phyloP scores from a whole-genome alignment of 1,140 invertebrate genomes.

The Drosophila bocqueti region DNA sequence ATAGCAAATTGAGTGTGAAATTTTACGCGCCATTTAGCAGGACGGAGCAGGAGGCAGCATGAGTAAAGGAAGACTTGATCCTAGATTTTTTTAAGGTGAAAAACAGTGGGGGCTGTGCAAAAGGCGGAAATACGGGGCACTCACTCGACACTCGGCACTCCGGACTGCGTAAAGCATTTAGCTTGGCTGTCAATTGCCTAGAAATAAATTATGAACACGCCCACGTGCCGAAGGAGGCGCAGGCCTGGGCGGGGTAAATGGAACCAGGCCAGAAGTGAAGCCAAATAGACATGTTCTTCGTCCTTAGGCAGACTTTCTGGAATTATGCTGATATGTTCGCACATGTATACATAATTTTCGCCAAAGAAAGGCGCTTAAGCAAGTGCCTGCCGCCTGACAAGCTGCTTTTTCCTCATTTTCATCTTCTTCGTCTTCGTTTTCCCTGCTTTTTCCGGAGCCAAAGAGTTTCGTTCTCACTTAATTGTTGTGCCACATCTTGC shows the following conservation, averaged over 20 bases:
- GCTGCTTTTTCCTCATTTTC: slow-evolving; percentile 40
- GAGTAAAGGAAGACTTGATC: neutral
- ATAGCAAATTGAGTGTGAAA: slow-evolving; percentile 78
- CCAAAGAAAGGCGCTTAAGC: slow-evolving; percentile 61
- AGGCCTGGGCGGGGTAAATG: neutral
- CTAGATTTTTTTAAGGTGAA: slow-evolving; percentile 57
- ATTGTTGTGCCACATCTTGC: slow-evolving; percentile 57
- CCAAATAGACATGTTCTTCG: slow-evolving; percentile 70
- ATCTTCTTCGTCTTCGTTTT: slow-evolving; percentile 28
- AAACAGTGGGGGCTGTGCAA: slow-evolving; percentile 1
- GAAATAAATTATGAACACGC: slow-evolving; percentile 65
- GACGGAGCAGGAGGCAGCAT: neutral
- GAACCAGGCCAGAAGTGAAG: slow-evolving; percentile 46
- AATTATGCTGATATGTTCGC: slow-evolving; percentile 57
- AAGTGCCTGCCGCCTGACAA: slow-evolving; percentile 40
- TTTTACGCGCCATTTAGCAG: slow-evolving; percentile 78
- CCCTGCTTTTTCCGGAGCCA: slow-evolving; percentile 11
- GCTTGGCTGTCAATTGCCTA: slow-evolving; percentile 63
- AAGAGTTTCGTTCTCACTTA: slow-evolving; percentile 51
- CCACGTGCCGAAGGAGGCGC: slow-evolving; percentile 7
- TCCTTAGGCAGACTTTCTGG: slow-evolving; percentile 23
- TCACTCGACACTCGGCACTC: slow-evolving; percentile 3
- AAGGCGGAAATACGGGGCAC: slow-evolving; percentile 2
- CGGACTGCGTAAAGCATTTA: slow-evolving; percentile 54
- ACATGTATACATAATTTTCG: slow-evolving; percentile 56